phyloP scores from a whole-genome alignment of 1,140 invertebrate genomes.

The Atta colombica region DNA sequence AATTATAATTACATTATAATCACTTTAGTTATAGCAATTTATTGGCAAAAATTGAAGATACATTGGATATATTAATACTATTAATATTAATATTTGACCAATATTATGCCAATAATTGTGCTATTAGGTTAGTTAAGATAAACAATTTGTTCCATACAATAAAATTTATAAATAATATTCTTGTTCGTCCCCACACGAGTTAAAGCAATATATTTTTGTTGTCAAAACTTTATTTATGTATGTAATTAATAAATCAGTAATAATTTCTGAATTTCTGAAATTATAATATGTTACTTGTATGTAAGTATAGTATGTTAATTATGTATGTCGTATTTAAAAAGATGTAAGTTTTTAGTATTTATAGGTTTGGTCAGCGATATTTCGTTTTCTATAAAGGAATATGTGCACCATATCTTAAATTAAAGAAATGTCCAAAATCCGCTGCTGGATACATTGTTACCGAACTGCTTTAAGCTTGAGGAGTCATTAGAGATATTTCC shows the following conservation, averaged over 20 bases:
- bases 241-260: neutral
- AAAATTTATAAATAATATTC: neutral
- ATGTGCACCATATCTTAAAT: neutral
- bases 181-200: neutral
- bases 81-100: too few species aligned
- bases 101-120: too few species aligned
- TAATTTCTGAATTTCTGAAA: neutral
- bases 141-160: neutral
- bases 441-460: neutral
- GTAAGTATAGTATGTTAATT: too few species aligned
- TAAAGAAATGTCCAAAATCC: neutral
- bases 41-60: too few species aligned
- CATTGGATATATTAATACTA: too few species aligned
- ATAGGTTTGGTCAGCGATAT: neutral
- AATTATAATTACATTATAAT: too few species aligned
- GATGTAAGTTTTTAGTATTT: neutral
- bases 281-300: neutral
- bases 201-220: neutral
- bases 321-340: neutral
- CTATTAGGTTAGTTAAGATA: too few species aligned
- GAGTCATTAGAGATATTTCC: constrained; percentile 7
- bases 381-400: neutral
- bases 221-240: neutral
- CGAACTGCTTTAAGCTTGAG: neutral
- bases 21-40: neutral